Conservation (phyloP, 64 coral and sea anemone species). For the Anthopleura sola region DNA sequence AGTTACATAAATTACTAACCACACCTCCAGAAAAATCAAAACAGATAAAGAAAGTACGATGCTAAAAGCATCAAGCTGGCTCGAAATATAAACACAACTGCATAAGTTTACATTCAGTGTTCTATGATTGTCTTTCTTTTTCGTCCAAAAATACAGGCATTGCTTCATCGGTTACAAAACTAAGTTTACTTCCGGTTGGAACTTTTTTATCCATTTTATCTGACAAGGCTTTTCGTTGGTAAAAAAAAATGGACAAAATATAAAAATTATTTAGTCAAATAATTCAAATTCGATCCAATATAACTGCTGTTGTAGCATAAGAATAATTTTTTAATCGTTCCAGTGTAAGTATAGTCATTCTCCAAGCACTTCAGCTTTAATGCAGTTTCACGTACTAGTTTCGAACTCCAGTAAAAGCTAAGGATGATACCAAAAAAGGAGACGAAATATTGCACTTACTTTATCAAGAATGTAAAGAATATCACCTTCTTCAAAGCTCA, state of each 20-base stretch:
- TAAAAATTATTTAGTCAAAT: not conserved
- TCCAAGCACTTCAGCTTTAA: not conserved
- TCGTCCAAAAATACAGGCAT: not conserved
- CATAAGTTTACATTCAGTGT: not conserved
- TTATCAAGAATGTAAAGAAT: conserved; percentile 95
- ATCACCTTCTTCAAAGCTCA: conserved; percentile 98
- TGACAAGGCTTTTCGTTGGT: not conserved
- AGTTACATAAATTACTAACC: not conserved
- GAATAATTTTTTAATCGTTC: too few relatives aligned
- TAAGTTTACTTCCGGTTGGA: not conserved
- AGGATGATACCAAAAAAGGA: not conserved
- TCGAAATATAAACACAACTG: not conserved
- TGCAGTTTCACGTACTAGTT: not conserved
- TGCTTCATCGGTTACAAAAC: not conserved
- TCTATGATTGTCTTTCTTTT: not conserved
- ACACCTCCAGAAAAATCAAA: not conserved
- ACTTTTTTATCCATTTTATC: not conserved
- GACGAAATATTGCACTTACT: conserved; percentile 33
- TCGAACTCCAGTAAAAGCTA: not conserved
- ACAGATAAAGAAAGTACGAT: not conserved
- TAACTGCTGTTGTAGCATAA: too few relatives aligned
- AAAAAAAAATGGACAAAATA: not conserved
- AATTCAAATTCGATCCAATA: not conserved
- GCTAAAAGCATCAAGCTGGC: not conserved
- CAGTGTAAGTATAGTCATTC: too few relatives aligned